Evolutionary conservation across 2,888 invertebrate genomes (phyloP).

Genomic region (Gymnoscelis rufifasciata): DNA sequence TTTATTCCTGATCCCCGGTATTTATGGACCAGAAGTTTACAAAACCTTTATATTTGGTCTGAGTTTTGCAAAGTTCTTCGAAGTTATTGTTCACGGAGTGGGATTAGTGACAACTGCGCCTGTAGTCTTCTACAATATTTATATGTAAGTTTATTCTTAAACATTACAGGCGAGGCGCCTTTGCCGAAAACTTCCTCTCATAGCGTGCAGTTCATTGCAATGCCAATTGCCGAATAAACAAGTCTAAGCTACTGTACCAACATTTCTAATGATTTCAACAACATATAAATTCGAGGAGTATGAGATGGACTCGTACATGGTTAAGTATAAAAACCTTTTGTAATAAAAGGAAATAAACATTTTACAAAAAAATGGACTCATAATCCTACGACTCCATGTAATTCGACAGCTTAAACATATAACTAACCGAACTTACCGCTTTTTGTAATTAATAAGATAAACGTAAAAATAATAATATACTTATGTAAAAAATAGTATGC

Average conservation of each 20-base stretch:
- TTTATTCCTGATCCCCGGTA: slow-evolving; percentile 69
- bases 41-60: slow-evolving; percentile 83
- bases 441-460: no score
- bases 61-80: slow-evolving; percentile 87
- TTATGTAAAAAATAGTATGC: no score
- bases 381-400: no score
- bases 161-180: no score
- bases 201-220: slow-evolving; percentile 58
- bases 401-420: no score
- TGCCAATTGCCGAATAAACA: slow-evolving; percentile 70
- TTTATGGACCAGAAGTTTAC: slow-evolving; percentile 88
- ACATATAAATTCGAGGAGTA: no score
- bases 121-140: slow-evolving; percentile 92
- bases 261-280: slow-evolving; percentile 27
- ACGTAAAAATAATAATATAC: no score
- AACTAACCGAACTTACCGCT: no score
- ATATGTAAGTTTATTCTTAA: slow-evolving; percentile 89
- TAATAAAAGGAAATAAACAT: no score
- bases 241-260: slow-evolving; percentile 51
- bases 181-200: slow-evolving; percentile 57
- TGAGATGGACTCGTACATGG: no score
- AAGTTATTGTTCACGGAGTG: slow-evolving; percentile 87
- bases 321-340: no score
- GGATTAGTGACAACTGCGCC: slow-evolving; percentile 90
- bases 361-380: no score